Percentiles rank a stretch among this genome's conserved stretches.
These are phyloP conservation scores for Tuberolachnus salignus DNA, from an alignment of 2,888 invertebrate genomes.

Conservation along the genomic window DNA sequence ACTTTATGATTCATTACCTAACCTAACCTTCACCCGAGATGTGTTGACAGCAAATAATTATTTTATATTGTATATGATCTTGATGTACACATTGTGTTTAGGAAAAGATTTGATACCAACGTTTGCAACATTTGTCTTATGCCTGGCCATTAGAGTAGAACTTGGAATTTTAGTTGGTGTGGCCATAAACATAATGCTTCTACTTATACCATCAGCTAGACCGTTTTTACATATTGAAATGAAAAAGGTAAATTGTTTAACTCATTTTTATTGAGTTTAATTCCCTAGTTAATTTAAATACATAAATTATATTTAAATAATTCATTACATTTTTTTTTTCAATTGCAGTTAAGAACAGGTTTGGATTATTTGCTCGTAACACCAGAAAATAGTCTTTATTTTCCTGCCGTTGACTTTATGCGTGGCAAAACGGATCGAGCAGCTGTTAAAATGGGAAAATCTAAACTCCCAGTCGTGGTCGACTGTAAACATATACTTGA, in stretches of 20 bases:
- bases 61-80: too few relatives aligned
- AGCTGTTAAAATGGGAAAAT: slow-evolving; percentile 72
- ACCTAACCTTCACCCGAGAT: too few relatives aligned
- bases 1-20: too few relatives aligned
- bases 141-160: slow-evolving; percentile 82
- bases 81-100: slow-evolving; percentile 59
- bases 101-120: slow-evolving; percentile 77
- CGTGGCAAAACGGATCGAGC: slow-evolving; percentile 78
- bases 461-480: slow-evolving; percentile 77
- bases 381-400: slow-evolving; percentile 81
- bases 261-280: not conserved
- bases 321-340: not conserved
- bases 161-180: slow-evolving; percentile 85
- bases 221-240: slow-evolving; percentile 78
- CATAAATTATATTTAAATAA: not conserved
- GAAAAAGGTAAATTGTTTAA: slow-evolving; percentile 66
- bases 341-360: slow-evolving; percentile 70
- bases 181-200: slow-evolving; percentile 75
- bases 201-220: slow-evolving; percentile 81
- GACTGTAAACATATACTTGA: slow-evolving; percentile 81
- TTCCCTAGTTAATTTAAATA: not conserved
- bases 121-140: slow-evolving; percentile 80
- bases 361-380: slow-evolving; percentile 77
- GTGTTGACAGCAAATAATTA: too few relatives aligned
- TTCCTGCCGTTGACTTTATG: slow-evolving; percentile 84